Evolutionary conservation across 2,113 vertebrate species (phyloP).

Genomic region (Antennarius striatus): DNA sequence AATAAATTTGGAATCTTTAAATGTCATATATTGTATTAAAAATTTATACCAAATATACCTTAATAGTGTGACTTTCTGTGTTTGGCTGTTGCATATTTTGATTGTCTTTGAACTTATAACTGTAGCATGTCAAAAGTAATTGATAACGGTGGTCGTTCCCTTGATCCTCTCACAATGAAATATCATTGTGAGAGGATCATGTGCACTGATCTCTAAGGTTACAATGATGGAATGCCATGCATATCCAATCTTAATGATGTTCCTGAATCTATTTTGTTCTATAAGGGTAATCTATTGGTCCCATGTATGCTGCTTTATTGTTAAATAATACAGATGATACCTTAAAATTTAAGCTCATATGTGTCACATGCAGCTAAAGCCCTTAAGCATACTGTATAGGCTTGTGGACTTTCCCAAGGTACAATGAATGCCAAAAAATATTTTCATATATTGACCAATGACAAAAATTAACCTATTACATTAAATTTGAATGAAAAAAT

Average conservation of each 20-base stretch:
- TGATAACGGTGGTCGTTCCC: neutral
- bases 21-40: neutral
- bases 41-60: too few relatives aligned
- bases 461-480: neutral
- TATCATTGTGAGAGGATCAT: too few relatives aligned
- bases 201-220: constrained; percentile 18
- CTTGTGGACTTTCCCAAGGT: neutral
- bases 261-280: constrained; percentile 27
- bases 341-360: too few relatives aligned
- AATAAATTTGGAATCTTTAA: neutral
- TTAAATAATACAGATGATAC: constrained; percentile 14
- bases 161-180: neutral
- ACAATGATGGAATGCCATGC: constrained; percentile 46
- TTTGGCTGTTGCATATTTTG: too few relatives aligned
- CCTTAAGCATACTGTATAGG: neutral
- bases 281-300: constrained; percentile 3
- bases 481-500: too few relatives aligned
- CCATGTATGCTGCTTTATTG: constrained; percentile 14
- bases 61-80: too few relatives aligned
- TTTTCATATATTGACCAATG: too few relatives aligned
- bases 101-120: too few relatives aligned
- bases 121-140: too few relatives aligned
- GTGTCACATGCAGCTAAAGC: too few relatives aligned
- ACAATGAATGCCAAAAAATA: neutral
- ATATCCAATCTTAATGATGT: constrained; percentile 15